Conservation (phyloP, 2,797 vertebrate species). For the Limosa lapponica region DNA sequence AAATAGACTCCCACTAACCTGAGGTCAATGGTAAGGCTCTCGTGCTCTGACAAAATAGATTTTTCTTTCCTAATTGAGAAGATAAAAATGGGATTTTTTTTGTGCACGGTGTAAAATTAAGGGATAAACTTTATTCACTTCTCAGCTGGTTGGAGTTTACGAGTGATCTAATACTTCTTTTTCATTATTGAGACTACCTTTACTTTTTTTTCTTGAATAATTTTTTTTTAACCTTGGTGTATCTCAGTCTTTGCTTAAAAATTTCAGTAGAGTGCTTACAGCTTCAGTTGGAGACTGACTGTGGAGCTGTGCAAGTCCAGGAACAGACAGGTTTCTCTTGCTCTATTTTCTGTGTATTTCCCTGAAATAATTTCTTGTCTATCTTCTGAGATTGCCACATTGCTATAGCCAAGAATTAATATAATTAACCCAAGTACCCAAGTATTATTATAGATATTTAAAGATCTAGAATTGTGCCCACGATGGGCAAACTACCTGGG, state of each 20-base stretch:
- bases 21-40: not conserved
- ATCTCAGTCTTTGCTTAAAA: not conserved
- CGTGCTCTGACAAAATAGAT: not conserved
- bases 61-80: not conserved
- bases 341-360: not conserved
- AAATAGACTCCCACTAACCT: not conserved
- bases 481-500: not conserved
- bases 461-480: not conserved
- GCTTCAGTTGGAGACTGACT: rapidly evolving
- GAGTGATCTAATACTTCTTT: not conserved
- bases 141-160: not conserved
- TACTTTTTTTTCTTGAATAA: not conserved
- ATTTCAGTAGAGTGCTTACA: not conserved
- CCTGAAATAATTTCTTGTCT: not conserved
- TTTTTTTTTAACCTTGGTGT: not conserved
- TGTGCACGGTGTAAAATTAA: not conserved
- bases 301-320: not conserved
- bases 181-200: not conserved
- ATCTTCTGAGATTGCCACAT: not conserved
- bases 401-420: not conserved
- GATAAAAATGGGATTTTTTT: not conserved
- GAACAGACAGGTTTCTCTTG: not conserved
- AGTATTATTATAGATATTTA: not conserved
- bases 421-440: not conserved
- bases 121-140: not conserved